Evolutionary conservation across 2,113 vertebrate species (phyloP).

Genomic region (Paedocypris sp.): DNA sequence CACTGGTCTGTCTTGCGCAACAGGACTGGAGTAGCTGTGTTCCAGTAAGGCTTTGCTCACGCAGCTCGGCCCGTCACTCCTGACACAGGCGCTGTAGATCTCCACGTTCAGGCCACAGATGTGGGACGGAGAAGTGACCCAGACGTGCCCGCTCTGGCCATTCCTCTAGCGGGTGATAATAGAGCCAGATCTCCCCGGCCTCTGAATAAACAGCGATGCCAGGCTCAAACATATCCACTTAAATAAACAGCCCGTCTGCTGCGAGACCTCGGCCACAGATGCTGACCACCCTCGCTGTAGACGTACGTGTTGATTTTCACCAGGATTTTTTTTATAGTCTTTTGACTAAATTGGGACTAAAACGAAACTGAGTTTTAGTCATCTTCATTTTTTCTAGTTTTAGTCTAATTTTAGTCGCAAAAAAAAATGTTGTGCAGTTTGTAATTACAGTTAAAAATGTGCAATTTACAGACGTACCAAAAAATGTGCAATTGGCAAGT

Average conservation of each 20-base stretch:
- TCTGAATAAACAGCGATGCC: conserved; percentile 57
- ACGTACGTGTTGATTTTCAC: not conserved
- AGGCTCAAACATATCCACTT: conserved; percentile 53
- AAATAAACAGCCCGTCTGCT: conserved; percentile 51
- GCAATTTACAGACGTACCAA: too few species aligned
- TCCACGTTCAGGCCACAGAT: not conserved
- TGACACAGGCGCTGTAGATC: not conserved
- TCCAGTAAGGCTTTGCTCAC: conserved; percentile 16
- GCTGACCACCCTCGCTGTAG: conserved; percentile 11
- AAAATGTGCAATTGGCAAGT: too few species aligned
- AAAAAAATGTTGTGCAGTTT: too few species aligned
- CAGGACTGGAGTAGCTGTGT: not conserved
- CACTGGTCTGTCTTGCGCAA: conserved; percentile 14
- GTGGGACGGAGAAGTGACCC: conserved; percentile 1
- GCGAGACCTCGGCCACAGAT: conserved; percentile 42
- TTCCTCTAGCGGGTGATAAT: conserved; percentile 63
- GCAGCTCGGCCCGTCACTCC: not conserved
- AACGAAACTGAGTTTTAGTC: too few species aligned
- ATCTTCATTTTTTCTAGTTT: too few species aligned
- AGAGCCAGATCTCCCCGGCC: conserved; percentile 3
- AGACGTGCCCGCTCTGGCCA: conserved; percentile 42
- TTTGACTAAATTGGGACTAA: not conserved
- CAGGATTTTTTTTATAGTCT: not conserved
- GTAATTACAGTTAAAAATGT: too few species aligned
- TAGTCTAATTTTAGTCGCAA: too few species aligned